These are phyloP conservation scores for Stenurella melanura DNA, from an alignment of 2,888 invertebrate species.

Conservation along the genomic window DNA sequence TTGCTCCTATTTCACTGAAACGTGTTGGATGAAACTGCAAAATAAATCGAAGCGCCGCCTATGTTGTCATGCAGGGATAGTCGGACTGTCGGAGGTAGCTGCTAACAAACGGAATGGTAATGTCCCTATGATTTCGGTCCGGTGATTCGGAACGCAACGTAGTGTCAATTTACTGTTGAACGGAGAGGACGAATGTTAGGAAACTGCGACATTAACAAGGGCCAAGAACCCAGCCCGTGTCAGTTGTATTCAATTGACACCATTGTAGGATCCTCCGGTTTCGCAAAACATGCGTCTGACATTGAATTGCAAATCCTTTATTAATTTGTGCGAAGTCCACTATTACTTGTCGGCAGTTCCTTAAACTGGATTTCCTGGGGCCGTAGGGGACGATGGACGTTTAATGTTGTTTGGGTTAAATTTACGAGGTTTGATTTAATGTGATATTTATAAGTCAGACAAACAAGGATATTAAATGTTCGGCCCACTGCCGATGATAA, in stretches of 20 bases:
- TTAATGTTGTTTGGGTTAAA: constrained; percentile 19
- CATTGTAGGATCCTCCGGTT: constrained; percentile 40
- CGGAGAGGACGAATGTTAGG: constrained; percentile 22
- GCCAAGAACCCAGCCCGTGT: constrained; percentile 56
- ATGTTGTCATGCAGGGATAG: neutral
- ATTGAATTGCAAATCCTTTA: constrained; percentile 47
- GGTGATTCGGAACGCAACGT: constrained; percentile 40
- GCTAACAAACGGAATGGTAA: constrained; percentile 39
- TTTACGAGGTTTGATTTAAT: constrained; percentile 15
- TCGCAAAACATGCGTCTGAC: constrained; percentile 48
- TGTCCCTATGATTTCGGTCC: constrained; percentile 39
- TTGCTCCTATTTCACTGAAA: no score
- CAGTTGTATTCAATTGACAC: constrained; percentile 59
- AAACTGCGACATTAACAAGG: constrained; percentile 55
- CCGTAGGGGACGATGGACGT: constrained; percentile 1
- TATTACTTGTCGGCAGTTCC: constrained; percentile 24
- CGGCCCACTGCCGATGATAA: neutral
- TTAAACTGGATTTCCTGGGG: constrained; percentile 28
- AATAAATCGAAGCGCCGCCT: neutral
- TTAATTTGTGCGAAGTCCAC: constrained; percentile 44
- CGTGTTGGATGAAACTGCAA: neutral
- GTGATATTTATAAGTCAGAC: constrained; percentile 20
- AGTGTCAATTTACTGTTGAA: constrained; percentile 39
- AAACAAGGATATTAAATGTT: constrained; percentile 15
- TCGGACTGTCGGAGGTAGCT: constrained; percentile 1